Conservation (phyloP, 2,113 vertebrate genomes). For the Mohoua ochrocephala region DNA sequence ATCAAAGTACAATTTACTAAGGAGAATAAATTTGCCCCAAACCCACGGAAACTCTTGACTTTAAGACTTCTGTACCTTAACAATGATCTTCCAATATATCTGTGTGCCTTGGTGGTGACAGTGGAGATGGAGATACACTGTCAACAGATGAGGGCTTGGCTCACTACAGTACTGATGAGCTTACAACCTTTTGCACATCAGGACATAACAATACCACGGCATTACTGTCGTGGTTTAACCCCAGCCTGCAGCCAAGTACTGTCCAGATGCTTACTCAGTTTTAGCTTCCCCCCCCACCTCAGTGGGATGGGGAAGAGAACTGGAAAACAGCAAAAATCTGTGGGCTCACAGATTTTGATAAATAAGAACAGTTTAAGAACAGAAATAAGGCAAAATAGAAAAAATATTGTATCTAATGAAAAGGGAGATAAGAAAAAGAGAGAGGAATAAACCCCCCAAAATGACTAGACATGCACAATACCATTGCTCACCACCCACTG, state of each 20-base stretch:
- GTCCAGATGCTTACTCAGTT: not conserved
- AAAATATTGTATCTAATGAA: not conserved
- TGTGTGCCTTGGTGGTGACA: not conserved
- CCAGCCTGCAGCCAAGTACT: not conserved
- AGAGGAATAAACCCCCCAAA: not conserved
- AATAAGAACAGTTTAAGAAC: not conserved
- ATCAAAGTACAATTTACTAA: not conserved
- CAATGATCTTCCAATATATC: not conserved
- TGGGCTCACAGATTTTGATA: too few species aligned
- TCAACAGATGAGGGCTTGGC: not conserved
- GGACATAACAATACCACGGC: not conserved
- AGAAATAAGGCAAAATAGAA: not conserved
- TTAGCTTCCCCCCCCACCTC: fast-evolving
- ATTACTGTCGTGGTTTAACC: not conserved
- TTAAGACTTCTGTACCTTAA: not conserved
- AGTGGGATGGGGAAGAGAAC: not conserved
- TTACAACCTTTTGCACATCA: not conserved
- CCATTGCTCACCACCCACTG: not conserved
- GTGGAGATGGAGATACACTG: not conserved
- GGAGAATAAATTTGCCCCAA: not conserved
- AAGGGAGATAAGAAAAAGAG: not conserved
- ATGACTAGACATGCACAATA: not conserved
- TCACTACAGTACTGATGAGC: not conserved
- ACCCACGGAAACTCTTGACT: not conserved
- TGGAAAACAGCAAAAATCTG: not conserved